Conservation (phyloP, 2,113 vertebrate genomes). For the Chaetodon trifascialis region DNA sequence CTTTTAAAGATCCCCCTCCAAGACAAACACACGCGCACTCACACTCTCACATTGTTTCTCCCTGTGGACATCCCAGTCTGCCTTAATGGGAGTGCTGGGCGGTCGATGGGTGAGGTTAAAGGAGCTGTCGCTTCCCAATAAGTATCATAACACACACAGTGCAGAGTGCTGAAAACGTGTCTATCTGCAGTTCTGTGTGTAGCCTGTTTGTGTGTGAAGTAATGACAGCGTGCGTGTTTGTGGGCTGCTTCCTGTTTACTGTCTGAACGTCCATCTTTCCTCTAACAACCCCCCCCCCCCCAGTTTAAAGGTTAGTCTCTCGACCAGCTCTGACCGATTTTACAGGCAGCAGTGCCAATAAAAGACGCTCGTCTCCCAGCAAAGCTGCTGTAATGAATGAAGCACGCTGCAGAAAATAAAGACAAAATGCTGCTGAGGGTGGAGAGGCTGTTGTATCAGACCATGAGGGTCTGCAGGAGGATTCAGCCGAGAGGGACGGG, state of each 20-base stretch:
- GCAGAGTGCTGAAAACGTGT: slow-evolving; percentile 10
- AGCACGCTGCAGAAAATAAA: slow-evolving; percentile 29
- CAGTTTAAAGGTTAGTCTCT: slow-evolving; percentile 54
- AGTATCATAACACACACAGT: slow-evolving; percentile 74
- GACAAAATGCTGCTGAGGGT: not conserved
- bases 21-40: slow-evolving; percentile 61
- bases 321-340: slow-evolving; percentile 20
- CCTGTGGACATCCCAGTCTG: slow-evolving; percentile 79
- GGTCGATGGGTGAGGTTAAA: slow-evolving; percentile 86
- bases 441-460: not conserved
- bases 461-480: not conserved
- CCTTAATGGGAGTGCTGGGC: slow-evolving; percentile 70
- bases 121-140: slow-evolving; percentile 82
- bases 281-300: slow-evolving; percentile 41
- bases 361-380: slow-evolving; percentile 35
- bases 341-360: slow-evolving; percentile 51
- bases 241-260: slow-evolving; percentile 46
- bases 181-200: slow-evolving; percentile 13
- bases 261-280: slow-evolving; percentile 36
- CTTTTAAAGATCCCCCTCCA: slow-evolving; percentile 69
- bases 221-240: slow-evolving; percentile 33
- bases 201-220: slow-evolving; percentile 9
- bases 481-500: not conserved
- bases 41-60: slow-evolving; percentile 51
- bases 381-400: slow-evolving; percentile 51